Evolutionary conservation across 2,113 vertebrate species (phyloP).

Genomic region (Poeciliopsis occidentalis): DNA sequence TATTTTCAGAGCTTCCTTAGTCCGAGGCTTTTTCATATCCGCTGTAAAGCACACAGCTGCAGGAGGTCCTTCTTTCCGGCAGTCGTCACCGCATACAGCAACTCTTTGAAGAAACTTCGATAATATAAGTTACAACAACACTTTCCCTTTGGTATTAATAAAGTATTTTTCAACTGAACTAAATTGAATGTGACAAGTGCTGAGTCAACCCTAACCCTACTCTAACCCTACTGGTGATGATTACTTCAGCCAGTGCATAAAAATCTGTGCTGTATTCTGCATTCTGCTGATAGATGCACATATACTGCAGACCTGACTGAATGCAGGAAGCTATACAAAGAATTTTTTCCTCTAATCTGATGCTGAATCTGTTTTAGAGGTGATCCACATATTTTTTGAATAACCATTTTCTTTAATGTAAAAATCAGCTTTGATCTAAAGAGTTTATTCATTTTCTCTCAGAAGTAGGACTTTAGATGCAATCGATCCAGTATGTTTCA

Average conservation of each 20-base stretch:
- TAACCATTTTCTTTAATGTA: background rate
- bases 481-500: background rate
- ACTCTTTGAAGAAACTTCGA: too few species aligned
- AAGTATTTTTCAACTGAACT: background rate
- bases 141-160: too few species aligned
- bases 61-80: too few species aligned
- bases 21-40: too few species aligned
- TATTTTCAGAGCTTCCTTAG: too few species aligned
- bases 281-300: background rate
- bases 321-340: background rate
- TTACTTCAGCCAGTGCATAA: slow-evolving; percentile 4
- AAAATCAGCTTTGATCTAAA: slow-evolving; percentile 4
- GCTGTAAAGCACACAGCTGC: too few species aligned
- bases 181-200: slow-evolving; percentile 8
- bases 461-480: background rate
- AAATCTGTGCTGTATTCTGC: slow-evolving; percentile 1
- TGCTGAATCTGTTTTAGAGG: background rate
- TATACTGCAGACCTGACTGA: background rate
- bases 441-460: slow-evolving; percentile 1
- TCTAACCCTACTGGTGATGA: slow-evolving; percentile 5
- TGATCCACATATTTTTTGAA: slow-evolving; percentile 1
- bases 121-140: too few species aligned
- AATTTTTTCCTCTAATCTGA: too few species aligned
- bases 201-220: slow-evolving; percentile 12
- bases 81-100: too few species aligned